phyloP scores from a whole-genome alignment of 2,113 vertebrate genomes.

The Morphnarchus princeps region DNA sequence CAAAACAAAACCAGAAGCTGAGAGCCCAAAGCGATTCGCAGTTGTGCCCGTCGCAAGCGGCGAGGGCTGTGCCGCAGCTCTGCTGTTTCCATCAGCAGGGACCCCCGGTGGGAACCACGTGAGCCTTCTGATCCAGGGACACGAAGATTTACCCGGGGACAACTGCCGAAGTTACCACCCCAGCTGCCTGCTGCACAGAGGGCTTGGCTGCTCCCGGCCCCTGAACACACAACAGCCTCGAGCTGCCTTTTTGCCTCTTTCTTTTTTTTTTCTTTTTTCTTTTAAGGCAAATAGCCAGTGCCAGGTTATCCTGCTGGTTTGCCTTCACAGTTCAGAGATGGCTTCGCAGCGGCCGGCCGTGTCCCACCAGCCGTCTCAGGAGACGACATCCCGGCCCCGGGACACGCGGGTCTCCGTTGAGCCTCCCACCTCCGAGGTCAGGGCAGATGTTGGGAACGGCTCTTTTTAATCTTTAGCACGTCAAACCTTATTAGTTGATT shows the following conservation, averaged over 20 bases:
- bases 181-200: not conserved
- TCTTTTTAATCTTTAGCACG: not conserved
- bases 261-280: not conserved
- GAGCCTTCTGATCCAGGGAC: not conserved
- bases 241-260: not conserved
- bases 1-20: not conserved
- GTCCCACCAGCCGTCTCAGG: not conserved
- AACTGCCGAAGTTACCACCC: not conserved
- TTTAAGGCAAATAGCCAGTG: not conserved
- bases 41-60: not conserved
- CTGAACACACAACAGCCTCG: not conserved
- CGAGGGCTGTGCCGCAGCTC: not conserved
- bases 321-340: not conserved
- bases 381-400: not conserved
- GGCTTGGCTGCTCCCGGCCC: not conserved
- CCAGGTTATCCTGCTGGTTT: not conserved
- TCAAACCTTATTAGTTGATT: slow-evolving; percentile 24
- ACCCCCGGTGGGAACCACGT: rapidly evolving
- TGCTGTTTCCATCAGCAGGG: not conserved
- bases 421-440: not conserved
- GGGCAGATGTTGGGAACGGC: not conserved
- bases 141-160: not conserved
- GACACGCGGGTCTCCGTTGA: rapidly evolving
- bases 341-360: not conserved
- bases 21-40: not conserved